phyloP scores from a whole-genome alignment of 2,888 invertebrate species.

The Stenoptilia bipunctidactyla region DNA sequence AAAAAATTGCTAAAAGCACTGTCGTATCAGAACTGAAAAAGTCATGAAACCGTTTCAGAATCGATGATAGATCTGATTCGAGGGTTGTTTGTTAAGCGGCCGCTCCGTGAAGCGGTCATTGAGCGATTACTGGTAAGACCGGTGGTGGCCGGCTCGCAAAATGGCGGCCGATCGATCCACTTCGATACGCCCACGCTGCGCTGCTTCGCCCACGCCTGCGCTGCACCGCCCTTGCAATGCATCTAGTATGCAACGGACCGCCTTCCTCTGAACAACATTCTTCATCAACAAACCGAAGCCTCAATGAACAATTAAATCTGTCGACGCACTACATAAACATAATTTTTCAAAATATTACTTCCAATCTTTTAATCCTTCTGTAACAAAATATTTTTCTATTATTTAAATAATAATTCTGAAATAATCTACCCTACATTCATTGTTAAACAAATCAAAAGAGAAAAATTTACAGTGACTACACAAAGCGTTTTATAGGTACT shows the following conservation, averaged over 20 bases:
- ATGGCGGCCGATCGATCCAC: conserved; percentile 60
- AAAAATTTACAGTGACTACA: not conserved
- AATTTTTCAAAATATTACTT: too few species aligned
- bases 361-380: too few species aligned
- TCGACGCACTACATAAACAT: too few species aligned
- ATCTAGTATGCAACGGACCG: conserved; percentile 35
- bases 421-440: too few species aligned
- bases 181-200: conserved; percentile 56
- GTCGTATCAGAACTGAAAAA: too few species aligned
- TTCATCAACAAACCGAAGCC: not conserved
- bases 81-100: not conserved
- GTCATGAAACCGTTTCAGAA: too few species aligned
- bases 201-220: conserved; percentile 63
- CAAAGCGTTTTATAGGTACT: conserved; percentile 2
- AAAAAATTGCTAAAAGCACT: too few species aligned
- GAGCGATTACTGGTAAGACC: conserved; percentile 28
- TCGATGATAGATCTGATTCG: not conserved
- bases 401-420: too few species aligned
- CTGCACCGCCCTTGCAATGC: conserved; percentile 57
- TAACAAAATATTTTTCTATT: too few species aligned
- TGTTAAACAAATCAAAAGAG: not conserved
- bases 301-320: too few species aligned
- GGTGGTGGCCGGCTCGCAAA: conserved; percentile 47
- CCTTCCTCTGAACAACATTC: conserved; percentile 22
- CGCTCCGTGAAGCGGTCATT: not conserved